Evolutionary conservation across 2,797 vertebrate genomes (phyloP).

Genomic region (Pogoniulus pusillus): DNA sequence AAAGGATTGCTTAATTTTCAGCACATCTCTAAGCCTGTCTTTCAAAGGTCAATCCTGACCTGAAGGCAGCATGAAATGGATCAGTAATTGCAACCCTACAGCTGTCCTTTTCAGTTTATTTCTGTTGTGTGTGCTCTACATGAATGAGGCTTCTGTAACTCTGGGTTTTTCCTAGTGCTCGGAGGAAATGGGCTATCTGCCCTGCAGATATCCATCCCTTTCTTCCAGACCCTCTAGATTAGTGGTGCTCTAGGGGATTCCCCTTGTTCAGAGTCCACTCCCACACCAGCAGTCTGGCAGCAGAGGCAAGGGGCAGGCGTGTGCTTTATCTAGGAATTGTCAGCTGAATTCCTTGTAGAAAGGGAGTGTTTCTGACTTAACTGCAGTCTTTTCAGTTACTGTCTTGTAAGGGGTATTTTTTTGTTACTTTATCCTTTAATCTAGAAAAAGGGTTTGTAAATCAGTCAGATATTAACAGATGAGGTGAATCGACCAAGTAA

Average conservation of each 20-base stretch:
- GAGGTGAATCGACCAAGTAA: not conserved
- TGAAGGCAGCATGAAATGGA: not conserved
- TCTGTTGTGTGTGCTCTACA: not conserved
- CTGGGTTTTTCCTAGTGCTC: not conserved
- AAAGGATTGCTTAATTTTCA: not conserved
- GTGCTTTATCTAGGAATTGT: constrained; percentile 10
- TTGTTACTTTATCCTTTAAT: not conserved
- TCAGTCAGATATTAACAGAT: constrained; percentile 23
- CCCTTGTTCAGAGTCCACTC: not conserved
- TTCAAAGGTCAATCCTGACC: not conserved
- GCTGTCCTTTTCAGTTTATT: not conserved
- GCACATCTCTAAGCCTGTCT: not conserved
- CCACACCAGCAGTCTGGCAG: not conserved
- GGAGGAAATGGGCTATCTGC: not conserved
- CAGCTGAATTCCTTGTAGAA: not conserved
- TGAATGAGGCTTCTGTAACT: not conserved
- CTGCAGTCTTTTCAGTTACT: not conserved
- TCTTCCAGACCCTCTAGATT: not conserved
- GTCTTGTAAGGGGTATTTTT: not conserved
- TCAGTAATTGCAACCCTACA: not conserved
- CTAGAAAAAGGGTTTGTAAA: not conserved
- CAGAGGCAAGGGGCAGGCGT: not conserved
- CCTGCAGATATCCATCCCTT: not conserved
- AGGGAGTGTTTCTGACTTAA: not conserved
- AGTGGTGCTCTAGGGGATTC: not conserved